Evolutionary conservation across 1,140 invertebrate genomes (phyloP), one percentile per base, ranked within the genome.

Genomic region (Lasioglossum baleicum): DNA sequence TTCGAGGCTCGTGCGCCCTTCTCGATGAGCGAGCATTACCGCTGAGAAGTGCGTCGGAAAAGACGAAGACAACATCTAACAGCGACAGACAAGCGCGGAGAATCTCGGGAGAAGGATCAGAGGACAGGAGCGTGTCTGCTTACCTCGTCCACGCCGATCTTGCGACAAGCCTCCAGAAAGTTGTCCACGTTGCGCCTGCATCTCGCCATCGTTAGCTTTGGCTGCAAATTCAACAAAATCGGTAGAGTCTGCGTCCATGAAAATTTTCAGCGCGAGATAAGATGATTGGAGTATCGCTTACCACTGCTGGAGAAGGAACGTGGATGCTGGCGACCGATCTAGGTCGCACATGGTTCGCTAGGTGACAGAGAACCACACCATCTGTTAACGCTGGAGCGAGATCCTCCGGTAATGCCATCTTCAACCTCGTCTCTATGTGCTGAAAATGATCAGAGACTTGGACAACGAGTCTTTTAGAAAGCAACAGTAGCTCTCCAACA

Each of bases 141-240:
- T 93, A 99, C 98, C 96, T 98, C 97, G 93, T 98, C 96, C 17
- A 99, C 97, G 56, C 98, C 98, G 85, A 99, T 98, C 91, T 95
- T 97, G 77, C 97, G 95, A 93, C 98, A 99, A 20, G 98, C 98
- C 88, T 98, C 97, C 81, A 99, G 93, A 90, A 99, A 99, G 93
- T 99, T 99, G 90, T 99, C 98, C 20, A 99, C 98, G 93, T 99
- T 99, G 89, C 97, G 94, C 88, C 98, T 94, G 94, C 97, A 98
- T 89, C 98, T 95, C 13, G 98, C 97, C 95, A 98, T 96, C 31
- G 98, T 97, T 77, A 99, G 93, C 92, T 98, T 98, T 65, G 98
- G 97, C 98, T 98, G 92, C 66, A 94, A 94, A 90, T 89, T 64
- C 60, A 67, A 75, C 76, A 58, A 20, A 20, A 75, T 84, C 13